Evolutionary conservation across 2,888 invertebrate genomes (phyloP).

Genomic region (Osmoderma eremita): DNA sequence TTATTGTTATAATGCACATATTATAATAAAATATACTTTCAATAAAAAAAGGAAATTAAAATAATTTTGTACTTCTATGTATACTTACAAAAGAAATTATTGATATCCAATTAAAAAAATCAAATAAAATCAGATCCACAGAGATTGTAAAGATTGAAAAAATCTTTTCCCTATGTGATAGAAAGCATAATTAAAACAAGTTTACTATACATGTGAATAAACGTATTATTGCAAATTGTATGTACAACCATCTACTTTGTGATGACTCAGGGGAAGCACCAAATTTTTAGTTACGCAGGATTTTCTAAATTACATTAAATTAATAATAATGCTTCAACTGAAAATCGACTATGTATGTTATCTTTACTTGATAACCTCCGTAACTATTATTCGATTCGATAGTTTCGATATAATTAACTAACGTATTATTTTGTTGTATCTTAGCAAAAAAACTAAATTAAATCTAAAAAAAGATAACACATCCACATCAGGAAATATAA

Average conservation of each 20-base stretch:
- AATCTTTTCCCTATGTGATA: neutral
- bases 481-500: too few relatives aligned
- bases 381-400: too few relatives aligned
- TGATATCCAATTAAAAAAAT: conserved; percentile 8
- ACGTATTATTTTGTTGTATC: too few relatives aligned
- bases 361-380: too few relatives aligned
- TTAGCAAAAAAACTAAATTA: too few relatives aligned
- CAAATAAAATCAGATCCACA: conserved; percentile 29
- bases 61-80: neutral
- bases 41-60: neutral
- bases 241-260: conserved; percentile 34
- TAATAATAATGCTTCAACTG: too few relatives aligned
- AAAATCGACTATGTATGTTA: too few relatives aligned
- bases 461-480: too few relatives aligned
- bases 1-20: too few relatives aligned
- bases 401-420: too few relatives aligned
- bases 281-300: conserved; percentile 9
- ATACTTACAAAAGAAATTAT: neutral
- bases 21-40: conserved; percentile 5
- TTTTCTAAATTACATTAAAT: neutral
- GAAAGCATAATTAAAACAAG: too few relatives aligned
- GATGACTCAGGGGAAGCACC: conserved; percentile 23
- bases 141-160: conserved; percentile 21
- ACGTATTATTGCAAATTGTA: conserved; percentile 1
- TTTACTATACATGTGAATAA: neutral